phyloP scores from a whole-genome alignment of 2,888 invertebrate species.

The Parnassius smintheus region DNA sequence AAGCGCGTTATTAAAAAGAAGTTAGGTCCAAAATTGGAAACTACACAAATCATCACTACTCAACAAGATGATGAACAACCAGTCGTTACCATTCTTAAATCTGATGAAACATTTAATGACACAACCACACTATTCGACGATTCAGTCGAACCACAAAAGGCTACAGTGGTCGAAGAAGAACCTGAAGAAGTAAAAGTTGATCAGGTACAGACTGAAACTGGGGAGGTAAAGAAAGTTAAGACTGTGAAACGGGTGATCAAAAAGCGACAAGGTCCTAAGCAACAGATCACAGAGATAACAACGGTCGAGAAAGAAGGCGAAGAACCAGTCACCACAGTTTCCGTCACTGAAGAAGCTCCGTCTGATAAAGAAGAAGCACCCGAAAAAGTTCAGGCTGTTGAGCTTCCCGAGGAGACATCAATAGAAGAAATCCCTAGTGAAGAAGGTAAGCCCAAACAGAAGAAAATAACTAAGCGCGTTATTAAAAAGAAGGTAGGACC shows the following conservation, averaged over 20 bases:
- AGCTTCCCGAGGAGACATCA: constrained; percentile 40
- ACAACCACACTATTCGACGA: constrained; percentile 22
- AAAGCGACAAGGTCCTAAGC: constrained; percentile 31
- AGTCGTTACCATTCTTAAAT: constrained; percentile 38
- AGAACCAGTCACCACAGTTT: constrained; percentile 29
- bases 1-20: constrained; percentile 26
- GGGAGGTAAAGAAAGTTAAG: constrained; percentile 24
- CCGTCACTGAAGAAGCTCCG: constrained; percentile 34
- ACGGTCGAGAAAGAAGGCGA: not conserved
- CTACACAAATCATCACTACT: constrained; percentile 33
- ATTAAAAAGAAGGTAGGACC: constrained; percentile 50
- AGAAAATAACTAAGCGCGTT: constrained; percentile 29
- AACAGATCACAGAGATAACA: constrained; percentile 24
- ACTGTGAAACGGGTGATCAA: constrained; percentile 39
- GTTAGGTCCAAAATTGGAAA: constrained; percentile 41
- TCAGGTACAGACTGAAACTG: constrained; percentile 20
- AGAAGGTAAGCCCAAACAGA: constrained; percentile 47
- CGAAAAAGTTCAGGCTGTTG: constrained; percentile 37
- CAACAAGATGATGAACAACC: constrained; percentile 34
- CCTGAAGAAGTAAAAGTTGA: constrained; percentile 32
- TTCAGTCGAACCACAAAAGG: constrained; percentile 26
- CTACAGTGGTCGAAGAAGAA: not conserved
- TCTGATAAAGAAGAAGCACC: constrained; percentile 15
- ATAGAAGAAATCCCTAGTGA: constrained; percentile 34
- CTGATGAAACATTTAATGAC: constrained; percentile 37